Evolutionary conservation across 1,140 invertebrate species (phyloP), one percentile per base, ranked within the genome.

Genomic region (Vollenhovia emeryi): DNA sequence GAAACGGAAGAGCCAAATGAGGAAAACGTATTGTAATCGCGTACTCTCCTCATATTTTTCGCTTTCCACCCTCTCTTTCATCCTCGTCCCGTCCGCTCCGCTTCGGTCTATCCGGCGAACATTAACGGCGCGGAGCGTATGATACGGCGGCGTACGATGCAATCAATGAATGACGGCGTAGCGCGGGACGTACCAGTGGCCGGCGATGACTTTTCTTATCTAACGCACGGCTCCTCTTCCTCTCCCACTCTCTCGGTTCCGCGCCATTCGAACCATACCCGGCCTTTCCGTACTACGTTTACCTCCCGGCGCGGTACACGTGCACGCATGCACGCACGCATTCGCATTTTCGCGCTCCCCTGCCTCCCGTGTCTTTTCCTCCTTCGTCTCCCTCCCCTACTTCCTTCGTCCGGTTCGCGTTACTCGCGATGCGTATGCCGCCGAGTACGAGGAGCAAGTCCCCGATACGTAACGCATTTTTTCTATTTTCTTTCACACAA

Each of bases 191-290:
- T 92, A 86, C 91, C 89, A n/a, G 86, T 92, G 92, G 92, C 92
- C 91, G 92, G n/a, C 92, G 89, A 92, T 93, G 90, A 93, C 92
- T 93, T 93, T 93, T 92, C 91, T 92, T 90, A 90, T 93, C 89
- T 87, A 45, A 69, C 50, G 33, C n/a, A n/a, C n/a, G n/a, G n/a
- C 52, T 71, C 79, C 33, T 83, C 57, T 55, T 27, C 43, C 55
- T 84, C 48, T 60, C 24, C 13, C 27, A 52, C 50, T 73, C 60
- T 68, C 48, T 43, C 7, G 18, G 7, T 64, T 15, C 21, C 62
- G 8, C 40, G 50, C 21, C n/a, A n/a, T n/a, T n/a, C n/a, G n/a
- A 21, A 30, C 27, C 48, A 6, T 60, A 18, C 2, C 5, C 21
- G 45, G 45, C 30, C 52, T 45, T 48, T 74, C 33, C 59, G 48